Conservation (phyloP, 1,140 invertebrate species). For the Marisa cornuarietis region DNA sequence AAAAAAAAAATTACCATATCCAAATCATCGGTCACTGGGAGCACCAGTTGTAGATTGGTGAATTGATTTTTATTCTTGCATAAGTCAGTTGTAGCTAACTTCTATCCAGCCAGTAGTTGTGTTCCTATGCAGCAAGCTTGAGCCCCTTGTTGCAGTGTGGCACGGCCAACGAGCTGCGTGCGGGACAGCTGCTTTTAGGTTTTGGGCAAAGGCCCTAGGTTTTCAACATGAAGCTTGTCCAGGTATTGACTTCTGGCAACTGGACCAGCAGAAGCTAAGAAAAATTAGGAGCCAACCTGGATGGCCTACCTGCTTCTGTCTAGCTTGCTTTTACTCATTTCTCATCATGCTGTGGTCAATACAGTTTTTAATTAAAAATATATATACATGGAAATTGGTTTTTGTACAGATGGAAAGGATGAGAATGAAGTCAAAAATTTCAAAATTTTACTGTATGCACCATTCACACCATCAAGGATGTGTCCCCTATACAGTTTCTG, state of each 20-base stretch:
- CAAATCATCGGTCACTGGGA: no score
- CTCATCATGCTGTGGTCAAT: conserved; percentile 6
- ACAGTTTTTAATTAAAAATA: not conserved
- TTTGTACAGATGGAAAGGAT: no score
- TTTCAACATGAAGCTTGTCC: conserved; percentile 12
- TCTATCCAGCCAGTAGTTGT: no score
- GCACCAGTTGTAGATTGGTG: no score
- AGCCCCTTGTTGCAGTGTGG: conserved; percentile 6
- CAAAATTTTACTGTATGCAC: no score
- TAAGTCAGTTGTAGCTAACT: no score
- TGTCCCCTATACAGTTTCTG: no score
- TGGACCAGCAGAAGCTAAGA: not conserved
- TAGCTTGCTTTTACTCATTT: not conserved
- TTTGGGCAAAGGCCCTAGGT: not conserved
- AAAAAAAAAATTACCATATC: no score
- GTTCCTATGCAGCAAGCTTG: conserved; percentile 6
- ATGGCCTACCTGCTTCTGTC: conserved; percentile 5
- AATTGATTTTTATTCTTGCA: no score
- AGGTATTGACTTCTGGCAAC: conserved; percentile 6
- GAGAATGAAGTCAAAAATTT: no score
- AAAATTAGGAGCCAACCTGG: not conserved
- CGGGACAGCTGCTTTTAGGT: conserved; percentile 9
- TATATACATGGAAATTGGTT: no score
- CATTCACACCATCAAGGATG: no score
- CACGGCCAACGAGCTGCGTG: not conserved